Conservation (phyloP, 2,888 invertebrate genomes). For the Netelia virgata region DNA sequence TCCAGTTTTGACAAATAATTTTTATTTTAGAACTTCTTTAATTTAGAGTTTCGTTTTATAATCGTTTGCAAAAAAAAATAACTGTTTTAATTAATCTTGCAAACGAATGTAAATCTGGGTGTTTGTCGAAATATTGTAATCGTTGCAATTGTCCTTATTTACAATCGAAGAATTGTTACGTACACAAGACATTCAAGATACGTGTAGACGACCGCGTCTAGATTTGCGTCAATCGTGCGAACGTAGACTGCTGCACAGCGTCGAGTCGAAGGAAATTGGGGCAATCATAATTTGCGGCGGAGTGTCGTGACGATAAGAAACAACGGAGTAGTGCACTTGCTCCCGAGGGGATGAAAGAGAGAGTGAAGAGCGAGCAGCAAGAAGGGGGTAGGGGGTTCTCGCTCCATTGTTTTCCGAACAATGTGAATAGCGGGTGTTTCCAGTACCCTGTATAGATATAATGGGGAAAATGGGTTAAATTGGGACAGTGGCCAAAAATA, state of each 20-base stretch:
- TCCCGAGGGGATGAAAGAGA: slow-evolving; percentile 35
- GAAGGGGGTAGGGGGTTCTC: slow-evolving; percentile 12
- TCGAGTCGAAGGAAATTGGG: slow-evolving; percentile 73
- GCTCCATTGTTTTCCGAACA: slow-evolving; percentile 77
- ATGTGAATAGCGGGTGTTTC: slow-evolving; percentile 75
- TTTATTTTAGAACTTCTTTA: no score
- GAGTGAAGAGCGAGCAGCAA: slow-evolving; percentile 10
- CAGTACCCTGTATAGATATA: slow-evolving; percentile 53
- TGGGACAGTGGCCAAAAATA: slow-evolving; percentile 6
- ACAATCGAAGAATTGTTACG: no score
- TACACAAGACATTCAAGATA: no score
- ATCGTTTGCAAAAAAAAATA: no score
- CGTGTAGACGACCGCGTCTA: neutral
- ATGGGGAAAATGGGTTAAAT: slow-evolving; percentile 5
- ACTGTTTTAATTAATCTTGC: no score
- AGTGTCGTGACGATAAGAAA: slow-evolving; percentile 75
- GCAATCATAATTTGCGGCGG: slow-evolving; percentile 77
- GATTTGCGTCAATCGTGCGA: slow-evolving; percentile 66
- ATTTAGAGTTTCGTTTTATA: no score
- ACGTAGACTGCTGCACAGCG: neutral
- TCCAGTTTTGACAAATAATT: no score
- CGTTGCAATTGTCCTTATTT: no score
- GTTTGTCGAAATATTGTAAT: no score
- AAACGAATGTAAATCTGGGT: no score
- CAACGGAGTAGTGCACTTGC: slow-evolving; percentile 75